phyloP scores from a whole-genome alignment of 2,888 invertebrate genomes.

The Platycnemis pennipes region DNA sequence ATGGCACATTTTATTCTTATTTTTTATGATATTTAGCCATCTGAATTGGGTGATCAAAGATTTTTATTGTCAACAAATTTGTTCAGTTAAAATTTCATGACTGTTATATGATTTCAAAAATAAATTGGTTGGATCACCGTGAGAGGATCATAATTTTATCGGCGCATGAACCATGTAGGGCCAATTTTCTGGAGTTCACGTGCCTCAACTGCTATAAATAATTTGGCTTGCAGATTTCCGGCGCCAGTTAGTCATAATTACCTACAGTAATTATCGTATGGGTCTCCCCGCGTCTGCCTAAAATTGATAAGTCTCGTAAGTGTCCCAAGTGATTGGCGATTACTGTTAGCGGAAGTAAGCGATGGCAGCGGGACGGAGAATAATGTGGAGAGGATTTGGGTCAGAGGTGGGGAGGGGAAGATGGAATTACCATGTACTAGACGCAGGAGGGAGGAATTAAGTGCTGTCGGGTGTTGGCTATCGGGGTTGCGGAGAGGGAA shows the following conservation, averaged over 20 bases:
- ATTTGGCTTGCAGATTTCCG: background rate
- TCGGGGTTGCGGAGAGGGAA: background rate
- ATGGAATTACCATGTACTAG: background rate
- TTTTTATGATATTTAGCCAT: no score
- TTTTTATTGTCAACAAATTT: no score
- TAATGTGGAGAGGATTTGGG: background rate
- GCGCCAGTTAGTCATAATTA: background rate
- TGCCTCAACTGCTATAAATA: background rate
- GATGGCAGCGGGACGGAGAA: background rate
- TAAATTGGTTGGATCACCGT: no score
- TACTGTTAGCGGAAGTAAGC: background rate
- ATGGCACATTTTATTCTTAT: no score
- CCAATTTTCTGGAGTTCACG: no score
- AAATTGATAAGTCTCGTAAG: background rate
- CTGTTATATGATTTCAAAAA: no score
- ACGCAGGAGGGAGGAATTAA: background rate
- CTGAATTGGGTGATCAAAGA: no score
- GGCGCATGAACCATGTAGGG: no score
- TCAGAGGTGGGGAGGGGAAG: background rate
- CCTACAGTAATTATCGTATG: background rate
- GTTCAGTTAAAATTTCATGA: no score
- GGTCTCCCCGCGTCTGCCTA: background rate
- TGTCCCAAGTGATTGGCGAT: background rate
- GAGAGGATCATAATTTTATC: no score
- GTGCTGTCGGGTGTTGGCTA: background rate